A percentile compares a stretch with the other conserved stretches of the same genome.
Conservation (phyloP, 2,888 invertebrate species). For the Pinctada fucata region DNA sequence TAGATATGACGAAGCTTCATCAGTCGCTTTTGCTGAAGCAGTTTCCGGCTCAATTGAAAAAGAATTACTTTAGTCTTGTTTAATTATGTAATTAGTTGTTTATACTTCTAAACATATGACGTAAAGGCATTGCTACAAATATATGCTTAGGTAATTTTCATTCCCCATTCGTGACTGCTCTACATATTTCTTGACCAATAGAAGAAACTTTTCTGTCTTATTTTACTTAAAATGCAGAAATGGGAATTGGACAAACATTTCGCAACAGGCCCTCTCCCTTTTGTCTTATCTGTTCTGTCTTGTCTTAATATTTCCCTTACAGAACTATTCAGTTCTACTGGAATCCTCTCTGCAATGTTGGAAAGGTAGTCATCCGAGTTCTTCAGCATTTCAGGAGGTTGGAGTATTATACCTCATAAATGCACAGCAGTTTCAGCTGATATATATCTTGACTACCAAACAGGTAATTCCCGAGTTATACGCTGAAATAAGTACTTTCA, state of each 20-base stretch:
- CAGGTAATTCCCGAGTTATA: background rate
- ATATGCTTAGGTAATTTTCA: conserved; percentile 46
- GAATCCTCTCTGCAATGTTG: background rate
- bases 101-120: conserved; percentile 36
- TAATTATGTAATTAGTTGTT: conserved; percentile 31
- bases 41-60: conserved; percentile 47
- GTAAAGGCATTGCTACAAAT: conserved; percentile 40
- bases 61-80: conserved; percentile 44
- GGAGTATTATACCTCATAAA: conserved; percentile 21
- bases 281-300: background rate
- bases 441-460: conserved; percentile 10
- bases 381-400: background rate
- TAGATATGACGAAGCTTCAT: conserved; percentile 44
- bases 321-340: conserved; percentile 8
- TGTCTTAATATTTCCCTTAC: conserved; percentile 12
- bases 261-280: too few relatives aligned
- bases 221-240: too few relatives aligned
- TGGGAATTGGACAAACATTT: too few relatives aligned
- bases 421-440: conserved; percentile 16
- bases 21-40: conserved; percentile 43
- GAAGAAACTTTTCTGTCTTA: conserved; percentile 31
- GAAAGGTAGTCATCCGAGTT: conserved; percentile 22
- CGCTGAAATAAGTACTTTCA: background rate
- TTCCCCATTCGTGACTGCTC: conserved; percentile 43
- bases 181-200: conserved; percentile 47